phyloP scores from a whole-genome alignment of 2,797 vertebrate genomes.

The Typhlichthys eigenmanni region DNA sequence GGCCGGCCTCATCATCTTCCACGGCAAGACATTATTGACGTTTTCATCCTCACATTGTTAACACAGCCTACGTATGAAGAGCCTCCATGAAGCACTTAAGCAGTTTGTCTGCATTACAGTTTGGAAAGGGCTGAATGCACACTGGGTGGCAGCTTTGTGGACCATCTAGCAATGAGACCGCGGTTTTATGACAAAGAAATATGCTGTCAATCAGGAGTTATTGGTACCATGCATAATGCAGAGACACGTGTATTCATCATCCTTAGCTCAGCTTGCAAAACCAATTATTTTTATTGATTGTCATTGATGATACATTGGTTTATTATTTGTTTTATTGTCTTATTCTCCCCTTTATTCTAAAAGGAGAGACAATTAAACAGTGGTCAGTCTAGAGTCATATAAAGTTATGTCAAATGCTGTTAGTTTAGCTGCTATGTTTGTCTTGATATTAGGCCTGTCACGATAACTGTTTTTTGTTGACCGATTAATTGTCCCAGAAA shows the following conservation, averaged over 20 bases:
- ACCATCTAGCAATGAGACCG: conserved; percentile 6
- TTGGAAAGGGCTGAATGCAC: conserved; percentile 34
- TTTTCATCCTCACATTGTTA: conserved; percentile 35
- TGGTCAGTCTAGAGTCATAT: too few species aligned
- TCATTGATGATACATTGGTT: too few species aligned
- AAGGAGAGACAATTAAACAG: too few species aligned
- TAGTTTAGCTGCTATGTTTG: too few species aligned
- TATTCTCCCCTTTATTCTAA: too few species aligned
- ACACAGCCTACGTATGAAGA: conserved; percentile 24
- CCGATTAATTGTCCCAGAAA: too few species aligned
- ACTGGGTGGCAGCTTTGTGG: conserved; percentile 36
- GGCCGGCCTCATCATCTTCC: conserved; percentile 46
- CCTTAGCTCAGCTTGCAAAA: conserved; percentile 2
- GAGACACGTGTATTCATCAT: conserved; percentile 8
- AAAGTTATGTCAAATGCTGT: too few species aligned
- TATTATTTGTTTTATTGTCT: too few species aligned
- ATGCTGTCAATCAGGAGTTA: neutral
- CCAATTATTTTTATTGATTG: too few species aligned
- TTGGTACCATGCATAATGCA: conserved; percentile 21
- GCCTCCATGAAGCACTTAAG: conserved; percentile 24
- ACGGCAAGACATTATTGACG: conserved; percentile 38
- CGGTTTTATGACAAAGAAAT: conserved; percentile 34
- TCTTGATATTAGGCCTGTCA: too few species aligned
- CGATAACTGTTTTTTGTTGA: too few species aligned
- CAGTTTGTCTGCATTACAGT: conserved; percentile 21